These are phyloP conservation scores for Zaprionus africanus DNA, from an alignment of 1,140 invertebrate genomes.

Conservation along the genomic window DNA sequence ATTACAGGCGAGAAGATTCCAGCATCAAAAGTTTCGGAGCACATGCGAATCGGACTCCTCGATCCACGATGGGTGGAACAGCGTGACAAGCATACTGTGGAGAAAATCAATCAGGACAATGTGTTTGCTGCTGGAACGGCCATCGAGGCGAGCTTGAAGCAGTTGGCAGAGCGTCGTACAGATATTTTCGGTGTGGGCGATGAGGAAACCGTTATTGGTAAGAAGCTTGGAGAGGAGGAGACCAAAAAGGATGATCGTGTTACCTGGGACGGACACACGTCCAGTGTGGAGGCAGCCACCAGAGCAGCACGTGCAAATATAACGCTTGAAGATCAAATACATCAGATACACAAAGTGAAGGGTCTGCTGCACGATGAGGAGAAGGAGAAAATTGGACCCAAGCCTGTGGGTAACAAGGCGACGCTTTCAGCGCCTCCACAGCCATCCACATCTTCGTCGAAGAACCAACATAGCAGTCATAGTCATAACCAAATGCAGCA, in stretches of 20 bases:
- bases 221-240: constrained; percentile 99
- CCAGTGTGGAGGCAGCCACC: constrained; percentile 95
- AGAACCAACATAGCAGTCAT: constrained; percentile 49
- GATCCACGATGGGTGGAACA: constrained; percentile 99
- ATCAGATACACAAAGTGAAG: constrained; percentile 98
- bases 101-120: constrained; percentile 85
- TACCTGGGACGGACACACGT: constrained; percentile 99
- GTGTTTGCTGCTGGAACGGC: constrained; percentile 93
- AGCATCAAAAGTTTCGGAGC: constrained; percentile 98
- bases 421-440: constrained; percentile 67
- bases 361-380: constrained; percentile 96
- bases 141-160: constrained; percentile 97
- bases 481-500: constrained; percentile 56
- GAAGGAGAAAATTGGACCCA: constrained; percentile 95
- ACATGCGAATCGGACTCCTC: constrained; percentile 98
- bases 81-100: constrained; percentile 93
- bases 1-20: constrained; percentile 99
- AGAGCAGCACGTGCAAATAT: constrained; percentile 97
- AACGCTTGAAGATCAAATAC: constrained; percentile 98
- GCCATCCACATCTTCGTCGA: constrained; percentile 60
- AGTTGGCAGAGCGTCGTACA: constrained; percentile 98
- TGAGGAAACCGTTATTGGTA: constrained; percentile 99
- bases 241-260: constrained; percentile 94
- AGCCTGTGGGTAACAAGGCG: constrained; percentile 87
- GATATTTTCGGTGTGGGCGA: constrained; percentile 99